Evolutionary conservation across 2,113 vertebrate species (phyloP).

Genomic region (Thymallus thymallus): DNA sequence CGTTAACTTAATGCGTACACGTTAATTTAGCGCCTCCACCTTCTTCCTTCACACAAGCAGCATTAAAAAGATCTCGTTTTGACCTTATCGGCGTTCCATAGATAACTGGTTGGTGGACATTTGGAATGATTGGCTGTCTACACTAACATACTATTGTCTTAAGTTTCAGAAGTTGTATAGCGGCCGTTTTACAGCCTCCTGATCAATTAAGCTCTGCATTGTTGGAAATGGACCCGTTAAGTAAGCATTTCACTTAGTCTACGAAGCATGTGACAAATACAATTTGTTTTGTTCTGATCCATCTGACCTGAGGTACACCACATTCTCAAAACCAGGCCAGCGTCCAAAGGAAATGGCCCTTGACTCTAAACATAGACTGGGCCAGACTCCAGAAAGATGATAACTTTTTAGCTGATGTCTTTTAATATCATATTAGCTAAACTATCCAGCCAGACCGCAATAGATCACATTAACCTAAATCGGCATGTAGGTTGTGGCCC

Average conservation of each 20-base stretch:
- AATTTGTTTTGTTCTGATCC: background rate
- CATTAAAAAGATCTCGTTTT: too few relatives aligned
- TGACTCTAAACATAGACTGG: background rate
- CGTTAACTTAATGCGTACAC: too few relatives aligned
- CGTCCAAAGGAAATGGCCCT: background rate
- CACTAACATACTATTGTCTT: background rate
- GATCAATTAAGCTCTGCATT: too few relatives aligned
- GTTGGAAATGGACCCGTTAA: too few relatives aligned
- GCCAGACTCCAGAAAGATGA: background rate
- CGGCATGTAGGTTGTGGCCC: background rate
- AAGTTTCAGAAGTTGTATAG: background rate
- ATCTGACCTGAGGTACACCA: background rate
- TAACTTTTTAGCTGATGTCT: constrained; percentile 1
- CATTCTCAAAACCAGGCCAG: too few relatives aligned
- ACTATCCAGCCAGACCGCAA: background rate
- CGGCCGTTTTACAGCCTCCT: too few relatives aligned
- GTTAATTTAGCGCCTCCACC: too few relatives aligned
- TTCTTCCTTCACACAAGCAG: too few relatives aligned
- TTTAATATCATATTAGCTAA: background rate
- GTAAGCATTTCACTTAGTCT: too few relatives aligned
- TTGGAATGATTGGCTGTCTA: background rate
- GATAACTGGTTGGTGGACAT: too few relatives aligned
- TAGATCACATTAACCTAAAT: background rate
- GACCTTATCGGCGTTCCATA: too few relatives aligned
- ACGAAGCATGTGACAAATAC: too few relatives aligned